Conservation (phyloP, 2,888 invertebrate species). For the Aspidiotus rigidus region DNA sequence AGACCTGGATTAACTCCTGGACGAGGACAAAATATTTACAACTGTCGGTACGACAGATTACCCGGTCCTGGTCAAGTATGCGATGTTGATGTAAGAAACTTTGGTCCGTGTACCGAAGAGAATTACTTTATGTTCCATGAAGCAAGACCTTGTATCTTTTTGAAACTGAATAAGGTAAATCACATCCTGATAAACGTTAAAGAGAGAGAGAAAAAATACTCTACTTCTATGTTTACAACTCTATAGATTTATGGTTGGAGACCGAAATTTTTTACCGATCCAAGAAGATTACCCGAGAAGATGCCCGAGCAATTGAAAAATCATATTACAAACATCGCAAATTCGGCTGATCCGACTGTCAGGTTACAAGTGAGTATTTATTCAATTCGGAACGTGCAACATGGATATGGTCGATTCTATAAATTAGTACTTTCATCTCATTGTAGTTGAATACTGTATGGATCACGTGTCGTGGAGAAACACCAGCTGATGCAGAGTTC, state of each 20-base stretch:
- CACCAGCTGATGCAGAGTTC: constrained; percentile 82
- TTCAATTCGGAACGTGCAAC: background rate
- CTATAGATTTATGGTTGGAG: constrained; percentile 8
- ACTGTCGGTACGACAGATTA: constrained; percentile 63
- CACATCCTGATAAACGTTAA: background rate
- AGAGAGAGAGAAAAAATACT: background rate
- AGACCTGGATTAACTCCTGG: constrained; percentile 61
- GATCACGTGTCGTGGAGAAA: constrained; percentile 90
- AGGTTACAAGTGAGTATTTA: background rate
- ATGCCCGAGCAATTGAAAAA: background rate
- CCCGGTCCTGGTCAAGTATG: constrained; percentile 71
- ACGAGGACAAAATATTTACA: constrained; percentile 63
- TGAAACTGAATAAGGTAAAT: constrained; percentile 79
- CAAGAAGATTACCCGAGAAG: background rate
- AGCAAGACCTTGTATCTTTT: constrained; percentile 85
- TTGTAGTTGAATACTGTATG: constrained; percentile 61
- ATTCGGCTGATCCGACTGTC: background rate
- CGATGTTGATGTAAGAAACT: constrained; percentile 69
- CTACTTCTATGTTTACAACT: background rate
- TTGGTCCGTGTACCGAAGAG: constrained; percentile 71
- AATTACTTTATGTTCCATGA: constrained; percentile 83
- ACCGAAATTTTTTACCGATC: constrained; percentile 4
- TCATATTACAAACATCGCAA: background rate
- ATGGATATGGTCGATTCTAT: background rate
- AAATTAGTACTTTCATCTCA: background rate